Percentiles rank a stretch among this genome's conserved stretches.
Conservation (phyloP, 2,888 invertebrate species). For the Andrena fulva region DNA sequence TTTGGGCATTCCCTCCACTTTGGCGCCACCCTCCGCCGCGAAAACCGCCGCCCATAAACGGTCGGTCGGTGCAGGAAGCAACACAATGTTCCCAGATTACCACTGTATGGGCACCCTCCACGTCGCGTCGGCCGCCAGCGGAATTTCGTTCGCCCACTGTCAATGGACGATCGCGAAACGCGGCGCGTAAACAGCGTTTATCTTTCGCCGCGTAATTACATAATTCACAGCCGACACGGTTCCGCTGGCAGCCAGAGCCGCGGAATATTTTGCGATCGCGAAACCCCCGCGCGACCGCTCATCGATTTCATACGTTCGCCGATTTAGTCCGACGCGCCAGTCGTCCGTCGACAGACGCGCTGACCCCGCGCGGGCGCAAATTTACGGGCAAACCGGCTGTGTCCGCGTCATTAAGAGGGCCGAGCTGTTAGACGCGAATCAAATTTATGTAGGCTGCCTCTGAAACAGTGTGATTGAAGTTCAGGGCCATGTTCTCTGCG, state of each 20-base stretch:
- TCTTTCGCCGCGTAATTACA: conserved; percentile 44
- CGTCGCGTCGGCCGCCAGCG: neutral
- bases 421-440: neutral
- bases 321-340: neutral
- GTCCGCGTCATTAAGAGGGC: conserved; percentile 16
- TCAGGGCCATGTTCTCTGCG: too few relatives aligned
- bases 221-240: conserved; percentile 32
- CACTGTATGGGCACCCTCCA: neutral
- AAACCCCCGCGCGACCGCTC: conserved; percentile 1
- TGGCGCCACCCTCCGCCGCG: neutral
- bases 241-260: neutral
- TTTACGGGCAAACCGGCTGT: conserved; percentile 17
- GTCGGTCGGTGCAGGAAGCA: conserved; percentile 12
- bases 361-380: conserved; percentile 5
- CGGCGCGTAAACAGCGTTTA: conserved; percentile 30
- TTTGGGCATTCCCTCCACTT: neutral
- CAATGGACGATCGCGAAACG: conserved; percentile 32
- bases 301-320: conserved; percentile 30
- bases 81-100: conserved; percentile 29
- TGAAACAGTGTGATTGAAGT: too few relatives aligned
- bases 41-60: conserved; percentile 13
- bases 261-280: conserved; percentile 29
- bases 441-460: conserved; percentile 5
- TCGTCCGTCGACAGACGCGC: neutral
- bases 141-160: conserved; percentile 34